Evolutionary conservation across 2,113 vertebrate genomes (phyloP), one percentile per base, ranked within the genome.

Genomic region (Amphiprion ocellaris): DNA sequence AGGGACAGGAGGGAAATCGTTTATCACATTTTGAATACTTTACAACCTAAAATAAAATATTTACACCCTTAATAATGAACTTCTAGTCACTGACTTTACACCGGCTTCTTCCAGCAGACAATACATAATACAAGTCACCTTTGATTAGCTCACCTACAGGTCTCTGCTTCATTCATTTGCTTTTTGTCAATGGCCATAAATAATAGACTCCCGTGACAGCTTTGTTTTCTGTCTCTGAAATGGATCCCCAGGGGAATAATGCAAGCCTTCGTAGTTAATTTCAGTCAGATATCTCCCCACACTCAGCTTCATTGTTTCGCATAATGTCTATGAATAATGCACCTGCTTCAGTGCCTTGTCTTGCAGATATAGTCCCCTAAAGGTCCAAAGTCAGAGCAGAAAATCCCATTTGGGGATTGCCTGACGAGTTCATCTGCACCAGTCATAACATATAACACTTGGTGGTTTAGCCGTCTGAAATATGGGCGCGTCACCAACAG

Each of bases 251-350:
- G n/a, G 69, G 65, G 74, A 70, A 71, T 74, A 86, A 78, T 49
- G 60, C 56, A 5, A 68, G 60, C 66, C 37, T 59, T 67, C 2
- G 21, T 67, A 55, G 72, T 80, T 90, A 72, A 86, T 86, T 89
- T 90, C 26, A 56, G 62, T 56, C 64, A 2, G 41, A 77, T 83
- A 86, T 81, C 74, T 76, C 41, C 5, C 16, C 26, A 78, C 56
- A 39, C 61, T 65, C 37, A 2, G 23, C 76, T 37, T 73, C 72
- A 72, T 78, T 75, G 75, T 90, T 90, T 78, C 87, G 85, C 77
- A 87, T 89, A 81, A 89, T 85, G 58, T 16, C 53, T 50, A 59
- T 88, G 71, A 88, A 82, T 88, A 92, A 90, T 88, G 73, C 74
- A 82, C 58, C 72, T 44, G 82, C 76, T 70, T 65, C 63, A 59